phyloP scores from a whole-genome alignment of 2,888 invertebrate genomes.

The Andrena marginata region DNA sequence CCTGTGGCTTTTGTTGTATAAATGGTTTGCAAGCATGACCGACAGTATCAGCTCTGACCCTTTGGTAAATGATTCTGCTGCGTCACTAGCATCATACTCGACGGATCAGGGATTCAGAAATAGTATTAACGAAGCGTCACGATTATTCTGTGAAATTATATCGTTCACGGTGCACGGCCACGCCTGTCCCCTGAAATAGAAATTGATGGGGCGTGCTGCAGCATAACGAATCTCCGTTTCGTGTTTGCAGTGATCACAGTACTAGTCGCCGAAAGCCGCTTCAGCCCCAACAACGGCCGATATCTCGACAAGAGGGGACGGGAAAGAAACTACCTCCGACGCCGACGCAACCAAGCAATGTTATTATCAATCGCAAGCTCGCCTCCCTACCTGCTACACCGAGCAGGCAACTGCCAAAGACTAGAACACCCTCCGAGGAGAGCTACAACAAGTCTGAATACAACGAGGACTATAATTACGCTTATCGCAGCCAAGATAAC shows the following conservation, averaged over 20 bases:
- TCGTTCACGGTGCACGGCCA: not conserved
- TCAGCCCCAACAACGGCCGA: slow-evolving; percentile 79
- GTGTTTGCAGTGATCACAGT: slow-evolving; percentile 69
- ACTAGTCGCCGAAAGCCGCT: slow-evolving; percentile 77
- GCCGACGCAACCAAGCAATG: slow-evolving; percentile 81
- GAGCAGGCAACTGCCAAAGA: slow-evolving; percentile 86
- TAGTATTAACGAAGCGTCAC: not conserved
- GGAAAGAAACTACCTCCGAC: slow-evolving; percentile 84
- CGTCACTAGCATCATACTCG: too few relatives aligned
- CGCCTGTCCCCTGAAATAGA: not conserved
- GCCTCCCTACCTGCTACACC: slow-evolving; percentile 87
- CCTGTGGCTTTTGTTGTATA: too few relatives aligned
- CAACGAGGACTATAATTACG: slow-evolving; percentile 90
- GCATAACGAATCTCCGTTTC: not conserved
- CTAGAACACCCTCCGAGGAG: slow-evolving; percentile 81
- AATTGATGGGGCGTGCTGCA: not conserved
- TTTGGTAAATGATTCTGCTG: too few relatives aligned
- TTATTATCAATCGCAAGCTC: slow-evolving; percentile 78
- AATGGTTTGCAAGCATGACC: too few relatives aligned
- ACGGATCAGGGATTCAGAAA: not conserved
- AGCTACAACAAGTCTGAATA: slow-evolving; percentile 86
- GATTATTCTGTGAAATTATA: not conserved
- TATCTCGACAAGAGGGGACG: slow-evolving; percentile 80
- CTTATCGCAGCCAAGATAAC: slow-evolving; percentile 90
- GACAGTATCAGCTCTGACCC: too few relatives aligned